Evolutionary conservation across 2,113 vertebrate species (phyloP), one percentile per base, ranked within the genome.

Genomic region (Recurvirostra avosetta): DNA sequence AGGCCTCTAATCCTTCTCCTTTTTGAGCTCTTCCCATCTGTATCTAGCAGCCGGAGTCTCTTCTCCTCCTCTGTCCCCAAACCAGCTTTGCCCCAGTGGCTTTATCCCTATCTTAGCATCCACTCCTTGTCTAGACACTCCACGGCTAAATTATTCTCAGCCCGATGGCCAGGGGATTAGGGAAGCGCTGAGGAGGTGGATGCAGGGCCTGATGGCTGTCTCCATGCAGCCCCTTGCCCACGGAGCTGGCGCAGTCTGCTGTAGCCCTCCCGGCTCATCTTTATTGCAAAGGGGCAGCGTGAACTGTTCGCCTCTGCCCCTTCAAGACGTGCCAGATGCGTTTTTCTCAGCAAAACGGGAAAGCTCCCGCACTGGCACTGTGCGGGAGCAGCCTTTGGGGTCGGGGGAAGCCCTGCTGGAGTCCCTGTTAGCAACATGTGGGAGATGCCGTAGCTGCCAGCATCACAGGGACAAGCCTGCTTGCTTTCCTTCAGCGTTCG

Each of bases 271-370:
- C 0, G 0, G 10, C 36, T 63, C 40, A 26, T 47, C 62, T 13
- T 63, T 29, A 22, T 21, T 49, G 53, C 49, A 53, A 32, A 85
- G 19, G 40, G 80, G 29, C 58, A 29, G 34, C 1, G 0, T 29
- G 49, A 74, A 47, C 86, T 34, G 80, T 38, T 78, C 0, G 0
- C 30, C 73, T 79, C 15, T 85, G 6, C 45, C 43, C 65, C 80
- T 92, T 0, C 1, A 45, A 73, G 63, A 25, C 1, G 0, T 30
- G 56, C 66, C 74, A n/a, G 66, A 23, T 13, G 16, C 0, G 0
- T 79, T 94, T 93, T 87, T 34, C 80, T 72, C 47, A n/a, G 56
- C 56, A 78, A 63, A 75, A 59, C 21, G 22, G 43, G 36, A 38
- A 61, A 75, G 43, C 40, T 84, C 55, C 36, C 55, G 55, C 34